Base-by-base conservation (phyloP, 2,888 invertebrate genomes). In the Drosophila paucipuncta region DNA sequence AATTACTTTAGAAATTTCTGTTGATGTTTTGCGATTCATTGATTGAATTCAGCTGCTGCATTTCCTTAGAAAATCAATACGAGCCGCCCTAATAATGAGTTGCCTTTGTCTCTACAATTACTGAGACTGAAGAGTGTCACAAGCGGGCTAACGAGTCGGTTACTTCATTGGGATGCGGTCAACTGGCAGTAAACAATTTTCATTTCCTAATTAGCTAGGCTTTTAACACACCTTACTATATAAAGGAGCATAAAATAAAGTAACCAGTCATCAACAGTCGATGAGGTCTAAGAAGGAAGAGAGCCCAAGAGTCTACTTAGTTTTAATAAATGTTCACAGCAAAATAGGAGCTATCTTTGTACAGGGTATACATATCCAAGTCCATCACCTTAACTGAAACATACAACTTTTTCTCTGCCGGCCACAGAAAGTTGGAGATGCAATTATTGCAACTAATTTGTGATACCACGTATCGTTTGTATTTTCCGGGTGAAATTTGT, bases 381-480 rank as follows among this genome's bases (percentile, higher is more conserved):
- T 25, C n/a, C 22, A n/a, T 13, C 37, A 16, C 25, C 16, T 43
- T n/a, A n/a, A 16, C 43, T 31, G 6, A 11, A 18, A 6, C 9
- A 52, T 9, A 1, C 28, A 22, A 50, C 33, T 22, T 64, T 68
- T 65, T 72, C 55, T 39, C 33, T 49, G 58, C 25, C 35, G 43
- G 28, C 58, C 72, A 37, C 52, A 43, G 43, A 67, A 81, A 76
- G 62, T 68, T 74, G 31, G 61, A 62, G 65, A 78, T 70, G 60
- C 64, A 66, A 74, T 63, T 68, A 73, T 63, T 69, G 35, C 63
- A 59, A 62, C 64, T 62, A 65, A 69, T 60, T 73, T 58, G 30
- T 28, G 35, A 41, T 39, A 13, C 43, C 28, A 41, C 33, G 50
- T 28, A 41, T 49, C 39, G 39, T 37, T 73, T 58, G 41, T 31